Base-by-base conservation (phyloP, 2,797 vertebrate genomes). In the Falco concolor region DNA sequence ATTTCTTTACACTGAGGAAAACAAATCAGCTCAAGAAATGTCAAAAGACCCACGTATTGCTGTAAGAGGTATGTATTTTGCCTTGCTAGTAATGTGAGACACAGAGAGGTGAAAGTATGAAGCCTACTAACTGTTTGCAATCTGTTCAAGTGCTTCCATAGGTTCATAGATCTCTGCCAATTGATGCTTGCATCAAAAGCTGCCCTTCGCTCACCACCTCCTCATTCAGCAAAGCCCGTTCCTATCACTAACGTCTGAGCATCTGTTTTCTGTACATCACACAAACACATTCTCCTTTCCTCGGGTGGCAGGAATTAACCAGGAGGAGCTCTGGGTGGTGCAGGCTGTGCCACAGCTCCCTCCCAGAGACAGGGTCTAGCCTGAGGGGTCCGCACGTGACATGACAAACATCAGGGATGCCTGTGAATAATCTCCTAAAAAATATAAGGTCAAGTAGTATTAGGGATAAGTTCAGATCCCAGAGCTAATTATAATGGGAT, bases 161-260 rank as follows among this genome's bases (percentile, higher is more conserved):
- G 82, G 75, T 93, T 93, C 91, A 27, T 0, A 0, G 82, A 49
- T 80, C 75, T 76, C 65, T 68, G 65, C 57, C 5, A 10, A 45
- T 30, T 77, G 61, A 77, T 81, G 88, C 76, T 87, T 93, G 91
- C 93, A 94, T 85, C 89, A 91, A 89, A 93, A 93, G 57, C 54
- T 89, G 86, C 90, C 86, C 95, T 95, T 93, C 79, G 84, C 92
- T 91, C 77, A 61, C 78, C 91, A 87, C 77, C 76, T 84, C 88
- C 92, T 94, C 83, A 7, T 57, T 79, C 74, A 89, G 80, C 86
- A 84, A 50, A 95, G 47, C 85, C 86, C 74, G 5, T 63, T 95
- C 77, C 83, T 69, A 19, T 59, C 65, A 8, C 61, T 21, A 15
- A 47, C 1, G 2, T 56, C 59, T 2, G 2, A 78, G n/a, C 1